Conservation (phyloP, 2,113 vertebrate genomes). For the Vombatus ursinus region DNA sequence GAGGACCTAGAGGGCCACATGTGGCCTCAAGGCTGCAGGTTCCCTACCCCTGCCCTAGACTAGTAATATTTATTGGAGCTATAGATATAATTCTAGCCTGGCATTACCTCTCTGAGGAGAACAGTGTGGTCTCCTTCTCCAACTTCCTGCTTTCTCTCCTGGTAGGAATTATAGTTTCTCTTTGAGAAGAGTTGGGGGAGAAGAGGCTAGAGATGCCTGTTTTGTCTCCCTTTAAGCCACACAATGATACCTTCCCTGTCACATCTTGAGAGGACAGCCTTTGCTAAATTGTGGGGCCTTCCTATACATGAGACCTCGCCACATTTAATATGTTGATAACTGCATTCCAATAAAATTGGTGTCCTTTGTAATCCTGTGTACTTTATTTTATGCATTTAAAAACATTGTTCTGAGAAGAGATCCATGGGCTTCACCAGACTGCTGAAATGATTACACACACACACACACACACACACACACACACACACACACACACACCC, state of each 20-base stretch:
- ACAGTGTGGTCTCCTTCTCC: too few relatives aligned
- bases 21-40: too few relatives aligned
- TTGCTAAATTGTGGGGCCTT: not conserved
- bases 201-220: not conserved
- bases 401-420: not conserved
- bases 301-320: not conserved
- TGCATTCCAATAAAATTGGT: not conserved
- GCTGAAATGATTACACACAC: not conserved
- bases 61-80: not conserved
- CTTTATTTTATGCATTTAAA: not conserved
- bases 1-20: too few relatives aligned
- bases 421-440: not conserved
- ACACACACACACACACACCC: too few relatives aligned
- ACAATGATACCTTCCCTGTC: not conserved
- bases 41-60: not conserved
- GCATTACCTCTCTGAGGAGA: not conserved
- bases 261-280: not conserved
- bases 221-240: not conserved
- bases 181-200: not conserved
- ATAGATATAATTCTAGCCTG: not conserved
- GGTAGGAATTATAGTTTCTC: not conserved
- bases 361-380: not conserved
- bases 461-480: too few relatives aligned
- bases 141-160: not conserved
- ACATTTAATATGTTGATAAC: too few relatives aligned